phyloP scores from a whole-genome alignment of 1,140 invertebrate species.

The Andrena cerasifolii region DNA sequence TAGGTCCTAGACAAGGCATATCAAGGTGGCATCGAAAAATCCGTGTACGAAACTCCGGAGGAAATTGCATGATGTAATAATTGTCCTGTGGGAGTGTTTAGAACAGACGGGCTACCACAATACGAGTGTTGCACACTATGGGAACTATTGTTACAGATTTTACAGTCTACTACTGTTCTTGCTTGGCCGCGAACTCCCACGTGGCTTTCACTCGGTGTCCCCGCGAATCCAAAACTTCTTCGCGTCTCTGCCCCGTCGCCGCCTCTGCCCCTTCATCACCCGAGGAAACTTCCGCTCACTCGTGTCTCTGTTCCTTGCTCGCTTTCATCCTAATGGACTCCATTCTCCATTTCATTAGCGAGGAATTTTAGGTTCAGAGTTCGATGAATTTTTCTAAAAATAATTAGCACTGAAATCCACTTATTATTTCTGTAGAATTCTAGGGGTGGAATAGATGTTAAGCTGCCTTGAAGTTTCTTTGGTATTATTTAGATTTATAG shows the following conservation, averaged over 20 bases:
- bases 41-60: slow-evolving; percentile 67
- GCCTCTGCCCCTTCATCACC: slow-evolving; percentile 22
- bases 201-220: slow-evolving; percentile 81
- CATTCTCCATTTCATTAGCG: background rate
- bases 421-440: no score
- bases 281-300: slow-evolving; percentile 49
- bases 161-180: slow-evolving; percentile 78
- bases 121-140: slow-evolving; percentile 79
- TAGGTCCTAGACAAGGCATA: slow-evolving; percentile 54
- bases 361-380: background rate
- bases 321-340: slow-evolving; percentile 47
- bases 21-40: slow-evolving; percentile 59
- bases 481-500: no score
- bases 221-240: slow-evolving; percentile 66
- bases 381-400: background rate
- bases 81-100: slow-evolving; percentile 80
- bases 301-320: slow-evolving; percentile 18
- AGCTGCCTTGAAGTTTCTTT: no score
- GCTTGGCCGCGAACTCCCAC: slow-evolving; percentile 74
- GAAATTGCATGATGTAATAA: slow-evolving; percentile 82
- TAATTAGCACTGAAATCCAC: no score
- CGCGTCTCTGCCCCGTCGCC: slow-evolving; percentile 40
- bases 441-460: no score
- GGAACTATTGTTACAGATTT: slow-evolving; percentile 82
- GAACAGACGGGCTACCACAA: slow-evolving; percentile 75